Evolutionary conservation across 1,140 invertebrate genomes (phyloP), one percentile per base, ranked within the genome.

Genomic region (Ericerus pela): DNA sequence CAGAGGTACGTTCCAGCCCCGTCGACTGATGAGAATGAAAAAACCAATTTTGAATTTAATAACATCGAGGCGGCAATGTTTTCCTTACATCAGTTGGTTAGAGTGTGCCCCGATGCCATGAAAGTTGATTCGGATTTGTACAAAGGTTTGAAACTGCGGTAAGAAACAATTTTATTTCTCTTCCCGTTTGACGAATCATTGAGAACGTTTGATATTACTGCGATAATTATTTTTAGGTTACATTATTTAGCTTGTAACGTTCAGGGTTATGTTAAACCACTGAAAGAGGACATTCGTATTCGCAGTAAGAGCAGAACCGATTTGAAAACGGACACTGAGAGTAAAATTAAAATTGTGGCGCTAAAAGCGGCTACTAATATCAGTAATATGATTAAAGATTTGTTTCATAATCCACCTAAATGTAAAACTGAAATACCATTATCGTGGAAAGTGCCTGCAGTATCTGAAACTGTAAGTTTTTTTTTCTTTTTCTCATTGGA

Each of bases 321-420:
- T 66, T 68, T 79, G 1, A 82, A 84, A 67, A 74, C 79, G 14
- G 79, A 86, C 59, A 27, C 51, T 16, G 84, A 92, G 73, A 84
- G 90, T 70, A 86, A 90, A 69, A 75, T 90, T 1, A 88, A 89
- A 71, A 73, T 90, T 53, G 80, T 85, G 30, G 88, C 88, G 14
- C 69, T 93, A 5, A 91, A 89, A 68, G 89, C 87, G 10, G 91
- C 88, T 26, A 85, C 85, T 43, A 96, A 96, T 67, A 95, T 97
- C 51, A 94, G 91, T 66, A 79, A 81, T 0, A 74, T 97, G 16
- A 94, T 97, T 52, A 88, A 91, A 68, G 94, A 97, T 73, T 73
- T 96, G 54, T 96, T 96, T 69, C 88, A 95, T 67, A 84, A 81
- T 59, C 91, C 92, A 31, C 94, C 94, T 2, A 83, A 84, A 60